Evolutionary conservation across 2,888 invertebrate genomes (phyloP).

Genomic region (Mesorhabditis spiculigera): DNA sequence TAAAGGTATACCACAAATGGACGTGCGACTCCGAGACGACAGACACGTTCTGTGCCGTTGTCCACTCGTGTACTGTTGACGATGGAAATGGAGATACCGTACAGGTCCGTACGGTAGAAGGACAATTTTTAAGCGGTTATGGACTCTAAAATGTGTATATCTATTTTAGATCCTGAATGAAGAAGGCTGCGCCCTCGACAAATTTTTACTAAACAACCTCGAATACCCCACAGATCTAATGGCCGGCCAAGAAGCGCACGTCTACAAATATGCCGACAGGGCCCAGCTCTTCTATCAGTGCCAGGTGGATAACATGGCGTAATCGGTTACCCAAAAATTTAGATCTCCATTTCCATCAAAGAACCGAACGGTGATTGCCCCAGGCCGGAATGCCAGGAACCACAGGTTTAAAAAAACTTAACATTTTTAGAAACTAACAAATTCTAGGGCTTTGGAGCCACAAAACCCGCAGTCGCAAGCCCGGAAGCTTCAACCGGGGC

Average conservation of each 20-base stretch:
- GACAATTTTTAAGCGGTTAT: background rate
- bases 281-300: constrained; percentile 54
- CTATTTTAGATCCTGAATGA: constrained; percentile 44
- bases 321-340: background rate
- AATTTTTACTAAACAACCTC: constrained; percentile 52
- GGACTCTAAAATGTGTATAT: background rate
- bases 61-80: constrained; percentile 47
- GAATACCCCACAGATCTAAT: constrained; percentile 54
- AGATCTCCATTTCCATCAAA: background rate
- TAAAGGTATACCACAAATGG: constrained; percentile 47
- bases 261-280: constrained; percentile 54
- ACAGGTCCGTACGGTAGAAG: constrained; percentile 2
- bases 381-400: background rate
- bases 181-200: constrained; percentile 54
- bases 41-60: constrained; percentile 48
- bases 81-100: constrained; percentile 45
- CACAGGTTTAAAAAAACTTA: background rate
- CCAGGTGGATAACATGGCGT: constrained; percentile 27
- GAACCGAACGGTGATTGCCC: background rate
- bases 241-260: constrained; percentile 56
- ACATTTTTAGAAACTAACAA: background rate
- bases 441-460: background rate
- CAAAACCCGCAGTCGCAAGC: background rate
- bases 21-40: constrained; percentile 46
- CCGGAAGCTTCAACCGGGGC: constrained; percentile 5